These are phyloP conservation scores for Amphibalanus amphitrite DNA, from an alignment of 1,140 invertebrate species.

Conservation along the genomic window DNA sequence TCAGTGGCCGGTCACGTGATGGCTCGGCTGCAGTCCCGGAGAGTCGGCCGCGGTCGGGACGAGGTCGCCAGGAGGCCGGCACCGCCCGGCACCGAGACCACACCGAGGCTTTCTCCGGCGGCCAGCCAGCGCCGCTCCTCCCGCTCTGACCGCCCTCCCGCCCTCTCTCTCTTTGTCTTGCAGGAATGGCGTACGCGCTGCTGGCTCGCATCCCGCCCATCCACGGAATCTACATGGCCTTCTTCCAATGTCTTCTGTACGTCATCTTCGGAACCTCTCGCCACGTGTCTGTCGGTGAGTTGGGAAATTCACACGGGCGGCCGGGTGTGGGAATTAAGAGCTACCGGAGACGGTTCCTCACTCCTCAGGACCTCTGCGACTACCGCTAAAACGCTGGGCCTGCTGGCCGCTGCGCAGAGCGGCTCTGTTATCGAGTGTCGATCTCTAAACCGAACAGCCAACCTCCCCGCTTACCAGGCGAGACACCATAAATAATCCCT, in stretches of 20 bases:
- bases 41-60: background rate
- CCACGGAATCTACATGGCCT: conserved; percentile 82
- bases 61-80: background rate
- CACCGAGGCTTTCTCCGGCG: background rate
- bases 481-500: too few species aligned
- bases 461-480: too few species aligned
- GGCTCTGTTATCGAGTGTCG: too few species aligned
- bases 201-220: conserved; percentile 71
- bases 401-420: too few species aligned
- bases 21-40: background rate
- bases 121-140: background rate
- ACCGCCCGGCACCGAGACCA: background rate
- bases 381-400: too few species aligned
- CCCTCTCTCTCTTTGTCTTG: background rate
- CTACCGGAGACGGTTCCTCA: too few species aligned
- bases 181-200: conserved; percentile 81
- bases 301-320: background rate
- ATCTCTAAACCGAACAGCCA: too few species aligned
- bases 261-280: conserved; percentile 75
- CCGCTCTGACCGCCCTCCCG: background rate
- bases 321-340: too few species aligned
- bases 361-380: too few species aligned
- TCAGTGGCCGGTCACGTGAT: background rate
- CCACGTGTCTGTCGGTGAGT: conserved; percentile 73
- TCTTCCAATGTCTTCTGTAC: conserved; percentile 81